Conservation (phyloP, 2,113 vertebrate species). For the Dunckerocampus dactyliophorus region DNA sequence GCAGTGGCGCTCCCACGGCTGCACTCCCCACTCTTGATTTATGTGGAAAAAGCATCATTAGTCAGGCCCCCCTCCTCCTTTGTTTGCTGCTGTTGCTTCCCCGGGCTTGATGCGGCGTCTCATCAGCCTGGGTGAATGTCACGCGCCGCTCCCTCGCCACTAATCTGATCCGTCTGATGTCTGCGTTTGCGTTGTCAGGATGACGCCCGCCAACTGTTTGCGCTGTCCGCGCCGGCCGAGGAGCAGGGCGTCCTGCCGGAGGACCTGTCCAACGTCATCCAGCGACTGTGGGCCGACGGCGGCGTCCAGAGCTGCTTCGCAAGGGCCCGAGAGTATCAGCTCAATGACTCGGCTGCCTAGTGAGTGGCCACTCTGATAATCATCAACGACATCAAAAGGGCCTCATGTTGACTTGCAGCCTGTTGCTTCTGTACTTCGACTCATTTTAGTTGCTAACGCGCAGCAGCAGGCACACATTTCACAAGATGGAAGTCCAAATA, state of each 20-base stretch:
- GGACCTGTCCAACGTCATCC: conserved; percentile 86
- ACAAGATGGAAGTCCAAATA: no score
- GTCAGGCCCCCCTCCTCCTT: no score
- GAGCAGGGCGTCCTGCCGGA: conserved; percentile 91
- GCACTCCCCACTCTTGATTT: not conserved
- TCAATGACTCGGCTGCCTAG: conserved; percentile 94
- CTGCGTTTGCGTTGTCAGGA: conserved; percentile 73
- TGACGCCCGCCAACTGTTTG: conserved; percentile 90
- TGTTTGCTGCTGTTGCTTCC: not conserved
- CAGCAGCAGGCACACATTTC: not conserved
- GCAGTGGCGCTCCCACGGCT: not conserved
- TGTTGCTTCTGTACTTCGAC: not conserved
- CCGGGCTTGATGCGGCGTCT: not conserved
- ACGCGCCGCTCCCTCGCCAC: not conserved
- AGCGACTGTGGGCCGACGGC: conserved; percentile 88
- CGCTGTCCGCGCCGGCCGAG: conserved; percentile 85
- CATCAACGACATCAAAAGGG: no score
- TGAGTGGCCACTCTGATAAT: conserved; percentile 70
- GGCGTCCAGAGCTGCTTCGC: conserved; percentile 94
- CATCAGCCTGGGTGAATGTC: not conserved
- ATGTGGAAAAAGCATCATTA: not conserved
- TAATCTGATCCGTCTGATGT: not conserved
- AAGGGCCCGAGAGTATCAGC: conserved; percentile 82
- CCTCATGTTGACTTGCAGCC: not conserved
- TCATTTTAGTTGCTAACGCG: not conserved